A percentile compares a stretch with the other conserved stretches of the same genome.
These are phyloP conservation scores for Sebastes fasciatus DNA, from an alignment of 2,113 vertebrate species.

Conservation along the genomic window DNA sequence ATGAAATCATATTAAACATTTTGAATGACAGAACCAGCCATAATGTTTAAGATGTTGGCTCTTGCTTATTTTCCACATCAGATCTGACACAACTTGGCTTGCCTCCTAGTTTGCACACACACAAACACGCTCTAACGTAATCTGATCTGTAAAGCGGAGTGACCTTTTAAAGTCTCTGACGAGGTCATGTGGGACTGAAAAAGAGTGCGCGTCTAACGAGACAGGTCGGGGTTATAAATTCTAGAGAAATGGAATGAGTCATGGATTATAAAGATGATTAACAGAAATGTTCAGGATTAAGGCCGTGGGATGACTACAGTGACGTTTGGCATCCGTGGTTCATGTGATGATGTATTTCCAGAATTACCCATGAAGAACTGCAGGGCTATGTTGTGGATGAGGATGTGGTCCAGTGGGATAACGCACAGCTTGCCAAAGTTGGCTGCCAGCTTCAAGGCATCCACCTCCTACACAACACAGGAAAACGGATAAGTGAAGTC, in stretches of 20 bases:
- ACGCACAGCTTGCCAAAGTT: conserved; percentile 99
- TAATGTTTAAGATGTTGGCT: background rate
- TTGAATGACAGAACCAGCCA: background rate
- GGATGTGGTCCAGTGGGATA: conserved; percentile 97
- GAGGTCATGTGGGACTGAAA: conserved; percentile 10
- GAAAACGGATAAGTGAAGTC: conserved; percentile 5
- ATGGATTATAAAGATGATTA: conserved; percentile 44
- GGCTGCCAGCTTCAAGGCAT: conserved; percentile 96
- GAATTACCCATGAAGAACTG: conserved; percentile 99
- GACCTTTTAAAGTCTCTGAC: conserved; percentile 39
- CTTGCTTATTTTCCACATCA: conserved; percentile 11
- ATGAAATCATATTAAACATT: too few species aligned
- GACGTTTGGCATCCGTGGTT: conserved; percentile 2
- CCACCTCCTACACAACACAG: conserved; percentile 89
- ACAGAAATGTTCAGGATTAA: conserved; percentile 48
- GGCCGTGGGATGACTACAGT: conserved; percentile 1
- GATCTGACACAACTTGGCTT: conserved; percentile 18
- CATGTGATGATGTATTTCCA: background rate
- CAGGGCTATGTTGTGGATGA: conserved; percentile 98
- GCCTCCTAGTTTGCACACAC: conserved; percentile 9
- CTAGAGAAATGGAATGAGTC: conserved; percentile 9
- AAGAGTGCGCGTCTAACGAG: background rate
- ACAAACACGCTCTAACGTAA: conserved; percentile 10
- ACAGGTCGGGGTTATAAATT: conserved; percentile 1
- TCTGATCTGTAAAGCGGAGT: conserved; percentile 33